Percentiles rank a stretch among this genome's conserved stretches.
These are phyloP conservation scores for Iselma pallidipennis DNA, from an alignment of 2,888 invertebrate genomes.

Conservation along the genomic window DNA sequence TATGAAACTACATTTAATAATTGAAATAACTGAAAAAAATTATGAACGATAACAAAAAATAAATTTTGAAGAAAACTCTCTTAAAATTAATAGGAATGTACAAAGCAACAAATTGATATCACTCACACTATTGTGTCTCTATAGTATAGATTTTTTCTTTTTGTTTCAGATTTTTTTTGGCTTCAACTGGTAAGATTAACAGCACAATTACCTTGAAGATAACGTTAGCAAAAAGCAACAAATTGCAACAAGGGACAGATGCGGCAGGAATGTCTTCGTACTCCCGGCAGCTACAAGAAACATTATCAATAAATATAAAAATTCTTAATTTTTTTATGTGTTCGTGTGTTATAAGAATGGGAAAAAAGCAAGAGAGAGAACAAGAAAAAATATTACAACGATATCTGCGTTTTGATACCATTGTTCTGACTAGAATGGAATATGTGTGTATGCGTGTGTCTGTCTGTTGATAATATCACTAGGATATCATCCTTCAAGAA, in stretches of 20 bases:
- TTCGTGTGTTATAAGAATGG: background rate
- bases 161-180: constrained; percentile 43
- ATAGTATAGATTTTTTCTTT: constrained; percentile 20
- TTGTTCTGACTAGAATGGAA: constrained; percentile 38
- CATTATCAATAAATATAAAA: background rate
- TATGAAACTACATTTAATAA: constrained; percentile 46
- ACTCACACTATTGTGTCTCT: constrained; percentile 27
- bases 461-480: constrained; percentile 42
- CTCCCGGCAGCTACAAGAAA: constrained; percentile 51
- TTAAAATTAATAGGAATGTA: constrained; percentile 39
- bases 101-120: constrained; percentile 39
- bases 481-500: constrained; percentile 18
- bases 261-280: constrained; percentile 44
- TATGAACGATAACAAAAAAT: constrained; percentile 4
- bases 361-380: no score
- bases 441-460: no score
- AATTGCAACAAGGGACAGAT: constrained; percentile 42
- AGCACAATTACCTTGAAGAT: constrained; percentile 48
- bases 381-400: background rate
- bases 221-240: constrained; percentile 43
- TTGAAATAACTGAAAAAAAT: constrained; percentile 20
- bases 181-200: constrained; percentile 33
- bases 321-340: background rate
- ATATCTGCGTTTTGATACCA: constrained; percentile 40
- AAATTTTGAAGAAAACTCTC: constrained; percentile 14